Evolutionary conservation across 2,113 vertebrate genomes (phyloP).

Genomic region (Labeo catla): DNA sequence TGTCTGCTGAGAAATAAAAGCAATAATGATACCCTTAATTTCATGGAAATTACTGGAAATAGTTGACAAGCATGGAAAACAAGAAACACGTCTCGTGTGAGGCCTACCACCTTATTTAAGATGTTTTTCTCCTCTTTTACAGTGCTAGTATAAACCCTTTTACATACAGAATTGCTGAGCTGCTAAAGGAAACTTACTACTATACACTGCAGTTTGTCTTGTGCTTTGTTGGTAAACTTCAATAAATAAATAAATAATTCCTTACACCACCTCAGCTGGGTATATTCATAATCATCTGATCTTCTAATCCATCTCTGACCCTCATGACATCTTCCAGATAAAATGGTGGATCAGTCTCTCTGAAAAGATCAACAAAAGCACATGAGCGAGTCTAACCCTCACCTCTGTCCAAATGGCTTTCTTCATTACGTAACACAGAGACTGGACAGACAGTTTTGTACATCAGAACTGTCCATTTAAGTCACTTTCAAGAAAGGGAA

Average conservation of each 20-base stretch:
- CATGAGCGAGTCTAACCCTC: not conserved
- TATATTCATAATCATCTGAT: not conserved
- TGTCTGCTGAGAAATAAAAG: not conserved
- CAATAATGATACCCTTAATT: slow-evolving; percentile 1
- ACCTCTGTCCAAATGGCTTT: not conserved
- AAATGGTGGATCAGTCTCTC: not conserved
- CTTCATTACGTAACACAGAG: not conserved
- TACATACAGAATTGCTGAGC: not conserved
- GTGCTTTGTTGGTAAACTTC: slow-evolving; percentile 45
- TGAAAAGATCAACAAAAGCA: not conserved
- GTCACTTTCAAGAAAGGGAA: slow-evolving; percentile 11
- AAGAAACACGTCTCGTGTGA: slow-evolving; percentile 12
- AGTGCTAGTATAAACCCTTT: slow-evolving; percentile 10
- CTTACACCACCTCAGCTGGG: not conserved
- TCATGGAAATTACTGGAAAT: slow-evolving; percentile 23
- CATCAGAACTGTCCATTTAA: not conserved
- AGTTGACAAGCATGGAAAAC: slow-evolving; percentile 5
- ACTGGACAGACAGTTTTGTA: not conserved
- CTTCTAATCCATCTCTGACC: slow-evolving; percentile 9
- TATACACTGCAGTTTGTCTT: slow-evolving; percentile 23
- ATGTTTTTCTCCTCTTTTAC: slow-evolving; percentile 8
- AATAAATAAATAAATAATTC: slow-evolving; percentile 44
- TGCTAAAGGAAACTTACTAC: slow-evolving; percentile 10
- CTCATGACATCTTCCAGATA: slow-evolving; percentile 4
- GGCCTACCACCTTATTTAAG: slow-evolving; percentile 12